Evolutionary conservation across 2,797 vertebrate species (phyloP), one percentile per base, ranked within the genome.

Genomic region (Glossophaga mutica): DNA sequence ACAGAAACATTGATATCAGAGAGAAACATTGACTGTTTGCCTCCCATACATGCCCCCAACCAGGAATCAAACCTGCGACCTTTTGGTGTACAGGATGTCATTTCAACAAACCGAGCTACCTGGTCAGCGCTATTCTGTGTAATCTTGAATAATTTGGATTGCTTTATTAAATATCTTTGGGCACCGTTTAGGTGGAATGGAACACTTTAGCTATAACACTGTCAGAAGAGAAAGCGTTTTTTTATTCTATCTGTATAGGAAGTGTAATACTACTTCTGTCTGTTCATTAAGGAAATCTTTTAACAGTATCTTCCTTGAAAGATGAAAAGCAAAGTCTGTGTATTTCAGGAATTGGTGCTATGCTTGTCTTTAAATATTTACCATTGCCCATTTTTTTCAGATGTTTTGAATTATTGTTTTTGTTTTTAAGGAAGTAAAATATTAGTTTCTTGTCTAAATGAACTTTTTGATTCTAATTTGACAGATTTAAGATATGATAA

Each of bases 291-390:
- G 90, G 46, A 91, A 94, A 44, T 62, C 74, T 52, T 67, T 86
- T 78, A 95, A 44, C 19, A 88, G 42, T 46, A 76, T 96, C 77
- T 97, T 94, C 8, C 57, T 71, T 93, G 76, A 87, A 91, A 95
- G 39, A 46, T 89, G 57, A 85, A 96, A 87, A 95, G 34, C 65
- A 95, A 37, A 70, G 26, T 65, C 39, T 52, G 11, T 86, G 42
- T 86, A 84, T 79, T 93, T 83, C 50, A 93, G 84, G 16, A 94
- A 65, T 74, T 79, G 44, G 37, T n/a, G 32, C 10, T 94, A 26
- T 93, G 21, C 84, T 90, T 95, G 21, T 91, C 79, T 82, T 94
- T 87, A 95, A 92, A 44, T 48, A 71, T 84, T 50, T 77, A 55
- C 32, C n/a, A 52, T 68, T 85, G 46, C 39, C 52, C 32, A 10